Evolutionary conservation across 2,888 invertebrate genomes (phyloP).

Genomic region (Zaprionus lineosus): DNA sequence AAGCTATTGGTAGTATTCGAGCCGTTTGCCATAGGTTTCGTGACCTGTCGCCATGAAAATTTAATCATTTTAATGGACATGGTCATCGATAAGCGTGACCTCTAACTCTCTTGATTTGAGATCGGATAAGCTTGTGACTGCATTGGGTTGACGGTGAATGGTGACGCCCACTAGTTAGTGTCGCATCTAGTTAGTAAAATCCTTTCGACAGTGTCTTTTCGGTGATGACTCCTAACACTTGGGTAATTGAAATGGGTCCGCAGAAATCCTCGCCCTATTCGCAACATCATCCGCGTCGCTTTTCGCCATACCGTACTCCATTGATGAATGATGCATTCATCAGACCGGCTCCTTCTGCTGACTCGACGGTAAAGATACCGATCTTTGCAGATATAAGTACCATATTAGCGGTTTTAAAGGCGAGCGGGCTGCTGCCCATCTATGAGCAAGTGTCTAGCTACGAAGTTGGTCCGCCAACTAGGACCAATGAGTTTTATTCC

Average conservation of each 20-base stretch:
- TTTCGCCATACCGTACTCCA: constrained; percentile 21
- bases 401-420: constrained; percentile 72
- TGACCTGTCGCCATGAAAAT: constrained; percentile 6
- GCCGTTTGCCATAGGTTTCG: neutral
- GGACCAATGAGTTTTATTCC: constrained; percentile 69
- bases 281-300: constrained; percentile 20
- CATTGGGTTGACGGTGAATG: constrained; percentile 20
- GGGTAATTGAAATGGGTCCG: constrained; percentile 61
- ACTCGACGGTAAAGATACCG: constrained; percentile 17
- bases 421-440: constrained; percentile 76
- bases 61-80: constrained; percentile 52
- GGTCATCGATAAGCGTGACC: constrained; percentile 22
- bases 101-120: neutral
- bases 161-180: neutral
- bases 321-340: constrained; percentile 49
- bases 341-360: neutral
- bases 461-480: constrained; percentile 75
- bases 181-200: constrained; percentile 39
- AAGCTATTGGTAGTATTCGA: too few relatives aligned
- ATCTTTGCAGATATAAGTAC: constrained; percentile 72
- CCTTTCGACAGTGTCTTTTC: constrained; percentile 39
- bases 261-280: constrained; percentile 45
- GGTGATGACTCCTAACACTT: constrained; percentile 66
- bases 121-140: constrained; percentile 38
- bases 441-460: constrained; percentile 68